These are phyloP conservation scores for Acanthaster planci DNA, from an alignment of 35 echinoderm and acorn worm species.

Conservation along the genomic window DNA sequence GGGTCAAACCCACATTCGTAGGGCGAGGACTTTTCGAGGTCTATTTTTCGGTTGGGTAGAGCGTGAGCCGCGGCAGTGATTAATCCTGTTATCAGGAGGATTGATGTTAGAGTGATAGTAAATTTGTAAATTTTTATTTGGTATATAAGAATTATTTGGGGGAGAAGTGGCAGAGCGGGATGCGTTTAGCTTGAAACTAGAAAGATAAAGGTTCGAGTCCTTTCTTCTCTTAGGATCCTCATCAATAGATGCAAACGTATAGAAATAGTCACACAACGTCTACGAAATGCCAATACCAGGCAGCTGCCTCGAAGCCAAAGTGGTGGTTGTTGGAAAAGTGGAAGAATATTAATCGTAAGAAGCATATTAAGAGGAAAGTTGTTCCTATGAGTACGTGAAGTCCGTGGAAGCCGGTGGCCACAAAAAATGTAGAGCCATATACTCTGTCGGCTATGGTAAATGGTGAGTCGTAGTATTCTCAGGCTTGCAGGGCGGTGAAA, in stretches of 20 bases:
- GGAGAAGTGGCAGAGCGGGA: conserved; percentile 39
- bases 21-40: conserved; percentile 65
- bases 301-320: conserved; percentile 75
- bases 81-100: neutral
- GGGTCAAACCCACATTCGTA: conserved; percentile 87
- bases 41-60: conserved; percentile 29
- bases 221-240: conserved; percentile 78
- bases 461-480: conserved; percentile 64
- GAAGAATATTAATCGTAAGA: conserved; percentile 25
- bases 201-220: conserved; percentile 74
- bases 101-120: neutral
- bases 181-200: conserved; percentile 76
- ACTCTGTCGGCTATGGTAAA: conserved; percentile 76
- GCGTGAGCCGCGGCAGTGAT: conserved; percentile 30
- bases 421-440: conserved; percentile 77
- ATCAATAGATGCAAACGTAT: conserved; percentile 82
- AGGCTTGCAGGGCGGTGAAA: conserved; percentile 59
- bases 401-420: conserved; percentile 72
- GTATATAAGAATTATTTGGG: neutral
- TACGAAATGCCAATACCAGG: conserved; percentile 78
- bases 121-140: conserved; percentile 10
- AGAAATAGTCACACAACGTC: conserved; percentile 80
- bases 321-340: conserved; percentile 72
- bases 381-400: conserved; percentile 75
- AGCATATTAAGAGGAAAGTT: conserved; percentile 51